Percentiles rank a stretch among this genome's conserved stretches.
These are phyloP conservation scores for Cephus cinctus DNA, from an alignment of 1,140 invertebrate genomes.

Conservation along the genomic window DNA sequence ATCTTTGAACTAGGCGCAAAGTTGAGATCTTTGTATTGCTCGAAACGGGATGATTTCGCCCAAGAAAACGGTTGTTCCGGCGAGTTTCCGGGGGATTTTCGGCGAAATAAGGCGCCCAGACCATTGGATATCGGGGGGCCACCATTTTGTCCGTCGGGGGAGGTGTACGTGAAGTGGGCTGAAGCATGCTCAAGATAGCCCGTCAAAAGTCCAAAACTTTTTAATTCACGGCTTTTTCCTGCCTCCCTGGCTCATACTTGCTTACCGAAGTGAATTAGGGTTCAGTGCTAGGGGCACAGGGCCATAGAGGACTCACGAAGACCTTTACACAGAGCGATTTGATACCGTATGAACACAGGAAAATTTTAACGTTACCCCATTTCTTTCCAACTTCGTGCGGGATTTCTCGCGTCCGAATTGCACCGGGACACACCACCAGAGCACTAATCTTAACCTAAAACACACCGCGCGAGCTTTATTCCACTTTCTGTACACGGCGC, in stretches of 20 bases:
- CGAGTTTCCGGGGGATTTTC: slow-evolving; percentile 29
- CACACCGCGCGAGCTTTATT: slow-evolving; percentile 38
- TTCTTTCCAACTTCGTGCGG: slow-evolving; percentile 49
- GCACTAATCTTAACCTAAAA: slow-evolving; percentile 37
- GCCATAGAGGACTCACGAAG: slow-evolving; percentile 17
- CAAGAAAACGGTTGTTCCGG: slow-evolving; percentile 9
- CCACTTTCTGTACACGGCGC: slow-evolving; percentile 41
- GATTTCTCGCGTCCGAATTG: slow-evolving; percentile 38
- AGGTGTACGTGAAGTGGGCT: slow-evolving; percentile 57
- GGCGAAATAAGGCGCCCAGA: slow-evolving; percentile 39
- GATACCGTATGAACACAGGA: slow-evolving; percentile 44
- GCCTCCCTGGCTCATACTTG: neutral
- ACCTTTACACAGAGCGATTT: slow-evolving; percentile 31
- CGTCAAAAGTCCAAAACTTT: slow-evolving; percentile 42
- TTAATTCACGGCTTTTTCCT: slow-evolving; percentile 8
- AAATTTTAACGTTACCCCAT: slow-evolving; percentile 53
- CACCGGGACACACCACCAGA: slow-evolving; percentile 34
- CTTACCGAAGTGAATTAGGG: slow-evolving; percentile 12
- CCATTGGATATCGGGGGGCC: slow-evolving; percentile 50
- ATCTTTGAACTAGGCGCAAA: slow-evolving; percentile 14
- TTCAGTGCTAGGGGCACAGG: slow-evolving; percentile 8
- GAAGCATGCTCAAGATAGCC: slow-evolving; percentile 53
- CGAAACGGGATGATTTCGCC: slow-evolving; percentile 12
- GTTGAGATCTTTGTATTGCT: slow-evolving; percentile 10
- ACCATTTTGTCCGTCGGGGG: slow-evolving; percentile 61